Evolutionary conservation across 2,797 vertebrate species (phyloP).

Genomic region (Microchirus variegatus): DNA sequence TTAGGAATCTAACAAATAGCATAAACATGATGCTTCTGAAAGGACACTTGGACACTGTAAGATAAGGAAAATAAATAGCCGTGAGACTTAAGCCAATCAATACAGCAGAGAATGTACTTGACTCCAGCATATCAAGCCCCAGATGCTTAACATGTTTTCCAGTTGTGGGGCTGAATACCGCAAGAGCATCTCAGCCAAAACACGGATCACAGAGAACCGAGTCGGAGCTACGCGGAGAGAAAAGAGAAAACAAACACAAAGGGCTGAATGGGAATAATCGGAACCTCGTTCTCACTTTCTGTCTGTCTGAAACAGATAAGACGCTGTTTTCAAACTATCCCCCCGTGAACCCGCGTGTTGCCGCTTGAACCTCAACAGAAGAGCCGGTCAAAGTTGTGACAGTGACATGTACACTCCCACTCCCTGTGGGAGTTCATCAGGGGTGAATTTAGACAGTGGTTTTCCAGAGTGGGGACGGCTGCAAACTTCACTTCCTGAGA

Average conservation of each 20-base stretch:
- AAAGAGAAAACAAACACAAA: constrained; percentile 49
- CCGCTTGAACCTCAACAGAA: constrained; percentile 13
- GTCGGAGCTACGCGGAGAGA: constrained; percentile 45
- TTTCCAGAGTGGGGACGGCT: constrained; percentile 48
- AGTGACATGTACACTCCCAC: constrained; percentile 15
- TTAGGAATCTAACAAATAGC: constrained; percentile 31
- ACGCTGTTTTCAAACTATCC: constrained; percentile 22
- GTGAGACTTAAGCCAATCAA: constrained; percentile 64
- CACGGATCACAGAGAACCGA: constrained; percentile 41
- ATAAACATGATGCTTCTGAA: constrained; percentile 37
- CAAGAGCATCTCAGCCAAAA: constrained; percentile 61
- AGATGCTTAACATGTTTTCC: constrained; percentile 74
- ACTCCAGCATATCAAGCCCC: constrained; percentile 48
- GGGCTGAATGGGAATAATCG: constrained; percentile 49
- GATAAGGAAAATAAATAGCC: constrained; percentile 59
- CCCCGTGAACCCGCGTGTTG: constrained; percentile 11
- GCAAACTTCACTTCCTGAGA: constrained; percentile 41
- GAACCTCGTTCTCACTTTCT: constrained; percentile 30
- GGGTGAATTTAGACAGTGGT: constrained; percentile 30
- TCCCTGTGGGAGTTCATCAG: constrained; percentile 48
- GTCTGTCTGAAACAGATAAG: constrained; percentile 48
- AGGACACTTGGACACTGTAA: constrained; percentile 37
- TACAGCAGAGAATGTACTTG: constrained; percentile 52
- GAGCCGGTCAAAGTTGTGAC: constrained; percentile 27
- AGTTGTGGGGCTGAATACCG: constrained; percentile 62